Evolutionary conservation across 1,140 invertebrate genomes (phyloP).

Genomic region (Drosophila sturtevanti): DNA sequence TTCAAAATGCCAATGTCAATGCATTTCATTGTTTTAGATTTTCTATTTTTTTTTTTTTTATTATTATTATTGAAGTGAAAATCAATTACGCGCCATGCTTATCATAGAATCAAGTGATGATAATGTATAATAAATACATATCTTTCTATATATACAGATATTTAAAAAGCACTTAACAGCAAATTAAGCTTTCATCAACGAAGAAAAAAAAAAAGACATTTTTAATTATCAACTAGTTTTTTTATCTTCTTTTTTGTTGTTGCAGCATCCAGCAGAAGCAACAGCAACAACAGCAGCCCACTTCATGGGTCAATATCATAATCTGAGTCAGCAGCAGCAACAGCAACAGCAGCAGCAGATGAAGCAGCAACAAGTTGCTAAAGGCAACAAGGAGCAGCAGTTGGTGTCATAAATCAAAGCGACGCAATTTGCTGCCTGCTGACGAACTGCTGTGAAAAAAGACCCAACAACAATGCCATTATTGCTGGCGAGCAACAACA

Average conservation of each 20-base stretch:
- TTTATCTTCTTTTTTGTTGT: constrained; percentile 1
- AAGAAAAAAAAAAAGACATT: constrained; percentile 59
- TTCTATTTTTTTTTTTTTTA: constrained; percentile 6
- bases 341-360: constrained; percentile 4
- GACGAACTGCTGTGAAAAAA: constrained; percentile 66
- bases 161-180: constrained; percentile 73
- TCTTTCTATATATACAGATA: constrained; percentile 53
- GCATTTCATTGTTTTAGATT: constrained; percentile 19
- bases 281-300: constrained; percentile 63
- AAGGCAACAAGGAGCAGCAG: constrained; percentile 60
- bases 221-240: constrained; percentile 68
- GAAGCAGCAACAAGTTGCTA: constrained; percentile 65
- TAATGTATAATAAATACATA: constrained; percentile 22
- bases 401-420: constrained; percentile 76
- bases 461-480: constrained; percentile 52
- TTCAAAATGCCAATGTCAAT: neutral
- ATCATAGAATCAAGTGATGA: constrained; percentile 38
- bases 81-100: constrained; percentile 56
- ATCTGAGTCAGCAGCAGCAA: constrained; percentile 70
- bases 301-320: constrained; percentile 78
- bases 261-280: constrained; percentile 32
- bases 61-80: constrained; percentile 33
- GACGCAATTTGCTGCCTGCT: constrained; percentile 80
- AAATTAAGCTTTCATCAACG: constrained; percentile 71
- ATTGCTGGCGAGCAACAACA: constrained; percentile 50